phyloP scores from a whole-genome alignment of 2,797 vertebrate genomes.

The Protonibea diacanthus region DNA sequence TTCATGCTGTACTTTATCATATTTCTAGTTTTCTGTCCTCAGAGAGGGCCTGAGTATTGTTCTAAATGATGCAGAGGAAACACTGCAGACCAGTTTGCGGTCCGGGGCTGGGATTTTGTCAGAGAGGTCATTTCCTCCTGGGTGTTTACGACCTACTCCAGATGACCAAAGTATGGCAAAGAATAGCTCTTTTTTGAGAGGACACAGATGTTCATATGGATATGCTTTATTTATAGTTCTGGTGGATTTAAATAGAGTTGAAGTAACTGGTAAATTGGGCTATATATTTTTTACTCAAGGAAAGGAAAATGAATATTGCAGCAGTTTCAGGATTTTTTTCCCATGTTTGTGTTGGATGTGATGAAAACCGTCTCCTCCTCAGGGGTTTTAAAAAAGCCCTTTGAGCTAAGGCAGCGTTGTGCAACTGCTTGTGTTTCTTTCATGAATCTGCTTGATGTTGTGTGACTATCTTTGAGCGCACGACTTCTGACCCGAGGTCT shows the following conservation, averaged over 20 bases:
- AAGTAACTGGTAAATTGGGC: conserved; percentile 16
- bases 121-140: conserved; percentile 16
- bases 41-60: no score
- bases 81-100: no score
- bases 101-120: no score
- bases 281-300: conserved; percentile 10
- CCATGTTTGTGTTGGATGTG: conserved; percentile 21
- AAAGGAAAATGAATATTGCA: conserved; percentile 5
- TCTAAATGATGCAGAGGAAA: no score
- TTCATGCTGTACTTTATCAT: no score
- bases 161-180: conserved; percentile 8
- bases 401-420: not conserved
- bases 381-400: conserved; percentile 16
- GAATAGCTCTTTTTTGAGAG: not conserved
- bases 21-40: no score
- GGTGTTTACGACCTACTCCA: conserved; percentile 2
- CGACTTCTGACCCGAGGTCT: conserved; percentile 14
- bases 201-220: not conserved
- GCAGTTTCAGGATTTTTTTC: conserved; percentile 29
- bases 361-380: conserved; percentile 2
- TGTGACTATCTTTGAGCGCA: not conserved
- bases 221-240: not conserved
- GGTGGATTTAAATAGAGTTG: not conserved
- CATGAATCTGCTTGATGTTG: conserved; percentile 1
- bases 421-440: conserved; percentile 3